Evolutionary conservation across 2,113 vertebrate species (phyloP).

Genomic region (Laticauda laticaudata): DNA sequence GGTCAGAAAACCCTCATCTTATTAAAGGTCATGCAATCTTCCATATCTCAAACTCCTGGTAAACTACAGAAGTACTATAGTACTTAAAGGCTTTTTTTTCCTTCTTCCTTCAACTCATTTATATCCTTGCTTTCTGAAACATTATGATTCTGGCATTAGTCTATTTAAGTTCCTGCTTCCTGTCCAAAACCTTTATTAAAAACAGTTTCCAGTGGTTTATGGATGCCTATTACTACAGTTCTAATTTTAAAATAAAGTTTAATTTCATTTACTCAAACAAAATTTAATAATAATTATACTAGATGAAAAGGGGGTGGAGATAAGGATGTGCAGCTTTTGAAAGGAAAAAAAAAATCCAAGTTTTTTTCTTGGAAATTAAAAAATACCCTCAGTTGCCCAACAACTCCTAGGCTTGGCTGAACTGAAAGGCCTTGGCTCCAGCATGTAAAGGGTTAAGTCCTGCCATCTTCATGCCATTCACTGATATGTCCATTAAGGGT

Average conservation of each 20-base stretch:
- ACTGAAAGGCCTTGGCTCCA: constrained; percentile 35
- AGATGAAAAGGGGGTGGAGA: background rate
- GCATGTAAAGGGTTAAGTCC: constrained; percentile 85
- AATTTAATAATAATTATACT: background rate
- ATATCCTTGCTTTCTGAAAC: background rate
- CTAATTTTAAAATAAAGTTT: background rate
- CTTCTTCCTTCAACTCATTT: background rate
- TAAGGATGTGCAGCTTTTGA: background rate
- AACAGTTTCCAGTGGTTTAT: background rate
- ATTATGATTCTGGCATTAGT: background rate
- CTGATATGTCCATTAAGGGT: constrained; percentile 86
- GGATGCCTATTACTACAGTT: background rate
- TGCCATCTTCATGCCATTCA: constrained; percentile 92
- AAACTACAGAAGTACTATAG: background rate
- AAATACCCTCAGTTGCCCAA: background rate
- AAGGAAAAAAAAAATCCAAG: background rate
- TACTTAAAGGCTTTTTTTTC: background rate
- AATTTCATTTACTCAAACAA: background rate
- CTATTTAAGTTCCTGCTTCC: background rate
- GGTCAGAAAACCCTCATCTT: background rate
- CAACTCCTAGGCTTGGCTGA: background rate
- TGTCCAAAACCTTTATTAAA: background rate
- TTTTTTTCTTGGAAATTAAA: background rate
- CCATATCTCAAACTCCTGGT: background rate
- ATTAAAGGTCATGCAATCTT: background rate